These are phyloP conservation scores for Scaptomyza hsui DNA, from an alignment of 1,140 invertebrate genomes.

Conservation along the genomic window DNA sequence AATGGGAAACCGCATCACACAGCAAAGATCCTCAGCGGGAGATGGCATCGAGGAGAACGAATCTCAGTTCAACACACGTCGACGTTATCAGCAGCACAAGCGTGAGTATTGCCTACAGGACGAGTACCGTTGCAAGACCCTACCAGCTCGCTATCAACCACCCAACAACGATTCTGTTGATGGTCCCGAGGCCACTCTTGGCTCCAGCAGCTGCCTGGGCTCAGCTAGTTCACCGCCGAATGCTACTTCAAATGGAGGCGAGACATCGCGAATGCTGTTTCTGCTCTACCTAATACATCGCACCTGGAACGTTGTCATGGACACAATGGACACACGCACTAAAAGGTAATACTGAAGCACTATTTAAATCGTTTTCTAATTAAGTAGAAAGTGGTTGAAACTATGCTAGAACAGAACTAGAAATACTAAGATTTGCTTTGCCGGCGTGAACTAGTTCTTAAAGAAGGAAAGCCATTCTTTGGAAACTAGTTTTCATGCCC, in stretches of 20 bases:
- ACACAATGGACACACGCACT: conserved; percentile 86
- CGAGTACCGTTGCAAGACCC: conserved; percentile 69
- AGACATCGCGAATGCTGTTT: conserved; percentile 87
- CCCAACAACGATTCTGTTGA: background rate
- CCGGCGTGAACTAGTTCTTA: no score
- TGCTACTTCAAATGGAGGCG: conserved; percentile 63
- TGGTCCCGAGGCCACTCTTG: conserved; percentile 12
- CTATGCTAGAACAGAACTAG: no score
- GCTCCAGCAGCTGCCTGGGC: conserved; percentile 64
- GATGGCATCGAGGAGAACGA: conserved; percentile 11
- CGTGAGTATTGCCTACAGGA: conserved; percentile 60
- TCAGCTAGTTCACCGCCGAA: conserved; percentile 25
- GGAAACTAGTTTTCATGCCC: conserved; percentile 3
- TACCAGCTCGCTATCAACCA: conserved; percentile 56
- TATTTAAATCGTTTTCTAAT: no score
- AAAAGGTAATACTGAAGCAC: no score
- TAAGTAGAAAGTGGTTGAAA: no score
- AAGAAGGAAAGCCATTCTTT: background rate
- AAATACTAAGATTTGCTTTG: no score
- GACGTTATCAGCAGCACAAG: conserved; percentile 72
- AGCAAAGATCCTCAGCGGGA: conserved; percentile 8
- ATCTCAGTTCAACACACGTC: conserved; percentile 59
- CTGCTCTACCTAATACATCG: conserved; percentile 88
- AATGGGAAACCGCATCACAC: conserved; percentile 69
- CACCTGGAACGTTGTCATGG: conserved; percentile 88